Evolutionary conservation across 1,140 invertebrate genomes (phyloP).

Genomic region (Trachymyrmex septentrionalis): DNA sequence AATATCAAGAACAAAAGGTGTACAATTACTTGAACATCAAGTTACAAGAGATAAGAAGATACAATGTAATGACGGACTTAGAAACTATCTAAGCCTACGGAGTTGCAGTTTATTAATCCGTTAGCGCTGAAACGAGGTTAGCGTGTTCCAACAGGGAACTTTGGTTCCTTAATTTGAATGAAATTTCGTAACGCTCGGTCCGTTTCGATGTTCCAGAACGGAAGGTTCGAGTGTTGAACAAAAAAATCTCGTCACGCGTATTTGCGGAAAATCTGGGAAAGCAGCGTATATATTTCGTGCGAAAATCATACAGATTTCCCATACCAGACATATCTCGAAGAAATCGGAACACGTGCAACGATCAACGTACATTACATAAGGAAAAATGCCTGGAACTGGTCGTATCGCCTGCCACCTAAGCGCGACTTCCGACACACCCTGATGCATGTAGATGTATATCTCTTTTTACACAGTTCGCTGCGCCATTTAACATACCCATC

Average conservation of each 20-base stretch:
- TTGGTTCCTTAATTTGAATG: background rate
- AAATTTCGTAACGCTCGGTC: background rate
- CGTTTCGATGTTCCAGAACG: background rate
- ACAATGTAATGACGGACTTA: slow-evolving; percentile 47
- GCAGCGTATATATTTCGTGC: background rate
- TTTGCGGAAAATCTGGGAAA: background rate
- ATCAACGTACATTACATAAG: background rate
- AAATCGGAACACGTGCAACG: background rate
- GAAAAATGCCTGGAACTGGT: slow-evolving; percentile 18
- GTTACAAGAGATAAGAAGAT: slow-evolving; percentile 48
- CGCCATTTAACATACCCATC: slow-evolving; percentile 56
- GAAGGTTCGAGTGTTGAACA: background rate
- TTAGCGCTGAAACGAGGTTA: slow-evolving; percentile 32
- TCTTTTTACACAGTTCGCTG: slow-evolving; percentile 59
- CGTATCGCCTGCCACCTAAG: slow-evolving; percentile 32
- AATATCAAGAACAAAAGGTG: slow-evolving; percentile 52
- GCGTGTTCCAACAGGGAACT: background rate
- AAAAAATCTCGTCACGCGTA: background rate
- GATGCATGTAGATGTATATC: slow-evolving; percentile 56
- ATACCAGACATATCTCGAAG: background rate
- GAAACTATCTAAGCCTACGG: slow-evolving; percentile 12
- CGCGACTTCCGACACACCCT: slow-evolving; percentile 54
- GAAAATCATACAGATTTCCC: background rate
- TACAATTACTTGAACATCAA: slow-evolving; percentile 45
- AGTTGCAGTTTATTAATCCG: slow-evolving; percentile 46